Evolutionary conservation across 2,797 vertebrate species (phyloP), one percentile per base, ranked within the genome.

Genomic region (Danio choprae): DNA sequence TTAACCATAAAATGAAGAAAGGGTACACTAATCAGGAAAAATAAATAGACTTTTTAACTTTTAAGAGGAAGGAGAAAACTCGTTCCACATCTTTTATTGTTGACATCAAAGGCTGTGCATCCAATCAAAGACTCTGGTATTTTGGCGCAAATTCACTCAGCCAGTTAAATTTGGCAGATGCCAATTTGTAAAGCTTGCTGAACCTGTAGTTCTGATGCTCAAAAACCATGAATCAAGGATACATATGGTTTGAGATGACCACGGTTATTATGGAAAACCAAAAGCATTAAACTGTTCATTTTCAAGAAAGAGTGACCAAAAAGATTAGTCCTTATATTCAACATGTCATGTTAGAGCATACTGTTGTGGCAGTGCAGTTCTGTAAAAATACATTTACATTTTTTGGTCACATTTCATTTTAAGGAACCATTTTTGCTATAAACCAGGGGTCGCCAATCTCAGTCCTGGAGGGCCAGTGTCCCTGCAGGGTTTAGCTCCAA

Each of bases 41-140:
- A 73, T 60, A 43, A 56, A 59, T 58, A 73, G 40, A 58, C 53
- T 29, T 58, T 56, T 72, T 4, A 36, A 73, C 71, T 73, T 73
- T 73, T 73, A 60, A 60, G 55, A 73, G 71, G 41, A 9, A 60
- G 20, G 10, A 60, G 40, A 73, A 73, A 73, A 73, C 55, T 65
- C 40, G 46, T 60, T 73, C 20, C 15, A 44, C 71, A 59, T 73
- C 41, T 73, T 73, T 73, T 60, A 44, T 29, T 73, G 55, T 60
- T 73, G 41, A 60, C 55, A 60, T 60, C 71, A 73, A 73, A 73
- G 71, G 20, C 12, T 29, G 18, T 55, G 36, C 50, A 70, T 55
- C 68, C 36, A 55, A 55, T 29, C 71, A 18, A 73, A 73, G 15
- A 41, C 41, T 48, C 20, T 15, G 56, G 53, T 59, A 59, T 73